Evolutionary conservation across 1,140 invertebrate species (phyloP), one percentile per base, ranked within the genome.

Genomic region (Bactericera cockerelli): DNA sequence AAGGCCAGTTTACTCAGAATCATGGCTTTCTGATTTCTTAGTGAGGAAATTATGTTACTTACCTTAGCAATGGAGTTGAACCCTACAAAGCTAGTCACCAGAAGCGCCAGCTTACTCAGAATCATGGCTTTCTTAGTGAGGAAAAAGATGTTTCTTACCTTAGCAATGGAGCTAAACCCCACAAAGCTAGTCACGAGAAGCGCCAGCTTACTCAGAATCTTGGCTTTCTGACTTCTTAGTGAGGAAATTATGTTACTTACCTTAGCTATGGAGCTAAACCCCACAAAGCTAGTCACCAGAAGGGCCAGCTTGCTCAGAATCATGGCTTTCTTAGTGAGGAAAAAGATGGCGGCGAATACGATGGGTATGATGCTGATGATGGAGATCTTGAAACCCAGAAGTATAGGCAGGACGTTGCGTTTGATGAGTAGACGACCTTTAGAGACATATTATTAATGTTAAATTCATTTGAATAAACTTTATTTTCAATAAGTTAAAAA

Each of bases 261-360:
- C 22, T 49, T 49, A 10, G 42, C n/a, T 6, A 49, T 22, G 42
- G 42, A 49, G 22, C 58, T 57, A 16, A 49, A 14, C 21, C 59
- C 33, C 11, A 62, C 57, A 1, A 59, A 26, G 31, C 62, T 60
- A 16, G 60, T 62, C 16, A 63, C 14, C 11, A 65, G 25, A 26
- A 65, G 39, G 1, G 62, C 61, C 25, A 63, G 28, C 19, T 65
- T 65, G 14, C 62, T 63, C 26, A 65, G 21, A 11, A 65, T 28
- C n/a, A 65, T 36, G 1, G 63, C 63, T 28, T 65, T 65, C 54
- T 65, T 65, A 3, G 58, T 60, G 11, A 65, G 57, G 19, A 65
- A 21, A 38, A 61, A 59, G 2, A 65, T 26, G 22, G 26, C 54
- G 13, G 33, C 62, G 25, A 65, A 61, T 2, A 65, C 16, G 11